Base-by-base conservation (phyloP, 1,140 invertebrate species). In the Metaphire vulgaris region DNA sequence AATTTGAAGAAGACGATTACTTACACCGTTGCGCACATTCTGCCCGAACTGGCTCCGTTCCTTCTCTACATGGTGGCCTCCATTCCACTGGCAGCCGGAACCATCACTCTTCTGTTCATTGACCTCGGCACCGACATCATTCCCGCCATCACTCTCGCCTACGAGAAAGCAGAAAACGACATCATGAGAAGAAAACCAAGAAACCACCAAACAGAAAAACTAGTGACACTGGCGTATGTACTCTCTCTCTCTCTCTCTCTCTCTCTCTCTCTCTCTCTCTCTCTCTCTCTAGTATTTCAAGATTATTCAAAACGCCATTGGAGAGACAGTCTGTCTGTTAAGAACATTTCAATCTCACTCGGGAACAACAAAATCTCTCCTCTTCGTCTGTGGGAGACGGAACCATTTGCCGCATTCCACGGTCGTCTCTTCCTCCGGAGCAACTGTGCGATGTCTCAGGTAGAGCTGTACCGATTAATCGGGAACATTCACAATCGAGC, bases 171-270 rank as follows among this genome's bases (percentile, higher is more conserved):
- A 85, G 95, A 97, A 89, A 92, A 91, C 85, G 94, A 99, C 89
- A 99, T 99, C 87, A 99, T 99, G 97, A 96, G 96, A 91, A 90
- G 94, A 85, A 91, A 92, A 89, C 94, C 95, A 81, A 90, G 94
- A 89, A 92, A 96, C 89, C 76, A 72, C 78, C 70, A 75, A 32
- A 56, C 41, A 21, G 80, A 80, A 33, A 70, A 28, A 26, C 68
- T 78, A 12, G 68, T 73, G 70, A 76, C 74, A 26, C n/a, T 74
- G 6, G 68, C n/a, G 67, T 75, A 33, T n/a, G 29, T 32, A 32
- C 32, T 26, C 1, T 29, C 33, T 28, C 1, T 15, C 33, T 29
- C 2, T 28, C 1, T 71, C n/a, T n/a, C n/a, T n/a, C n/a, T n/a
- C n/a, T n/a, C n/a, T n/a, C n/a, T n/a, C n/a, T n/a, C n/a, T n/a